phyloP scores from a whole-genome alignment of 2,113 vertebrate species.

The Sterrhoptilus dennistouni region DNA sequence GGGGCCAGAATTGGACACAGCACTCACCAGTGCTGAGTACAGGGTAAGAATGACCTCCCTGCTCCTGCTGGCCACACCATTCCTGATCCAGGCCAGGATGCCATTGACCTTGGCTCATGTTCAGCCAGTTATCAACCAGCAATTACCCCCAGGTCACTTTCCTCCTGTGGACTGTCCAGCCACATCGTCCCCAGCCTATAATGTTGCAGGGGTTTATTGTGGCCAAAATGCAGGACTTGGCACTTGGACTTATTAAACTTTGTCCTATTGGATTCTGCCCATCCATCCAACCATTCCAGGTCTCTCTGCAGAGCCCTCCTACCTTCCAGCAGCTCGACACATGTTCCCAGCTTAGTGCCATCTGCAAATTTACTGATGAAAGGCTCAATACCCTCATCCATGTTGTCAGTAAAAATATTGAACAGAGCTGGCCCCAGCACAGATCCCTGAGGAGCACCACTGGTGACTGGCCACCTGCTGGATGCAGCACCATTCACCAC shows the following conservation, averaged over 20 bases:
- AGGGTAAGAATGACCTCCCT: neutral
- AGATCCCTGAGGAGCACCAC: neutral
- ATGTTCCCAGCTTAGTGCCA: neutral
- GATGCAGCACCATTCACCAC: too few relatives aligned
- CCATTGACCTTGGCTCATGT: neutral
- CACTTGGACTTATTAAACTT: neutral
- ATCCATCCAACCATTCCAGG: neutral
- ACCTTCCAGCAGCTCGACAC: neutral
- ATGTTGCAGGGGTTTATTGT: neutral
- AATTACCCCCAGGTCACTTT: neutral
- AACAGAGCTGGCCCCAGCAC: too few relatives aligned
- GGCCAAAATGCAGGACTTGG: neutral
- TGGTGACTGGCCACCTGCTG: neutral
- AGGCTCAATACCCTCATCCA: too few relatives aligned
- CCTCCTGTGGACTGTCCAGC: neutral
- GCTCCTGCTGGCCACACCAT: neutral
- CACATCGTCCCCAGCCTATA: neutral
- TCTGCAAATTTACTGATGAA: neutral
- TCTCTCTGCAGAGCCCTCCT: neutral
- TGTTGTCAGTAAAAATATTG: too few relatives aligned
- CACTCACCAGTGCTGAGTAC: neutral
- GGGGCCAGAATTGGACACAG: neutral
- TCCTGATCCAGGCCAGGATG: neutral
- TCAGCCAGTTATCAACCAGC: too few relatives aligned
- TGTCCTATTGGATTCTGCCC: neutral